Percentiles rank a stretch among this genome's conserved stretches.
phyloP scores from a whole-genome alignment of 2,888 invertebrate species.

The Ellobium chinense region DNA sequence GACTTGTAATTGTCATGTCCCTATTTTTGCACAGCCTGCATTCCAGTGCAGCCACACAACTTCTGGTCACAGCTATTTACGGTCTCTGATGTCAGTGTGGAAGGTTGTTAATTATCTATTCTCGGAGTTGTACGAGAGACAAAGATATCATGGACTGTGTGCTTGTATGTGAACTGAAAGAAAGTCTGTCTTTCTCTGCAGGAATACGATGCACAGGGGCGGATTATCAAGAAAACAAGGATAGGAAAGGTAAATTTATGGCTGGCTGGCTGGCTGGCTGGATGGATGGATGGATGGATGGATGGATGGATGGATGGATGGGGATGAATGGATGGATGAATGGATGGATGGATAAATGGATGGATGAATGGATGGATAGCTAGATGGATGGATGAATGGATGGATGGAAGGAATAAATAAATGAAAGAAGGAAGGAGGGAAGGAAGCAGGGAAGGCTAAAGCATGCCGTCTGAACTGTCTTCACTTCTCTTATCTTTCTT shows the following conservation, averaged over 20 bases:
- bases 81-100: too few relatives aligned
- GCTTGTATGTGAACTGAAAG: background rate
- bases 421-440: background rate
- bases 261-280: background rate
- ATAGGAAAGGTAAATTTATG: conserved; percentile 58
- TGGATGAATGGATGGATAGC: background rate
- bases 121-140: too few relatives aligned
- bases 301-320: background rate
- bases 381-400: background rate
- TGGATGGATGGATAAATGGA: background rate
- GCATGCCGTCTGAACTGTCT: too few relatives aligned
- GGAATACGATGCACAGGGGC: conserved; percentile 73
- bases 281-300: background rate
- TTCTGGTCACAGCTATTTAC: too few relatives aligned
- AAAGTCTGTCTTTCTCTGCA: conserved; percentile 47
- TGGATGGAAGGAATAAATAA: background rate
- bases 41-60: too few relatives aligned
- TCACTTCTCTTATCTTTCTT: background rate
- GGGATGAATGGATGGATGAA: background rate
- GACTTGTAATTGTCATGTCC: too few relatives aligned
- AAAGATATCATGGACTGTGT: too few relatives aligned
- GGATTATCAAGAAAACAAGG: conserved; percentile 66
- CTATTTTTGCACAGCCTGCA: too few relatives aligned
- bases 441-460: background rate
- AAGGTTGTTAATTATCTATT: too few relatives aligned